These are phyloP conservation scores for Dicrurus megarhynchus DNA, from an alignment of 2,113 vertebrate genomes.

Conservation along the genomic window DNA sequence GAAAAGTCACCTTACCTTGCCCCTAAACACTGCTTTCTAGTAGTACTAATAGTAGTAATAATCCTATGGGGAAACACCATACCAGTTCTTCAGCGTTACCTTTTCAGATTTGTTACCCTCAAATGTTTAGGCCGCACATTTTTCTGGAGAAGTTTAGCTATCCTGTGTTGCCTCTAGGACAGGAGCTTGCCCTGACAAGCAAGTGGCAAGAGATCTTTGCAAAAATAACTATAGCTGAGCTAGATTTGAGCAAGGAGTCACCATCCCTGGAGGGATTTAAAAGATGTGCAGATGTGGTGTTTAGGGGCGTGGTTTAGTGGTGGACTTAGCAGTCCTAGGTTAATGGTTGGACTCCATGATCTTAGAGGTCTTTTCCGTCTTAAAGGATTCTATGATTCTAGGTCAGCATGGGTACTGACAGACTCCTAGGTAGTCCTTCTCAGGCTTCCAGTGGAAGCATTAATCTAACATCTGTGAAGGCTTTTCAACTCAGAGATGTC, in stretches of 20 bases:
- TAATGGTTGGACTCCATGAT: neutral
- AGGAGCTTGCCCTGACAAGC: neutral
- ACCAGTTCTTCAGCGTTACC: neutral
- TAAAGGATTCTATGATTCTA: neutral
- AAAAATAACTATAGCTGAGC: neutral
- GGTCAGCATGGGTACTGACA: neutral
- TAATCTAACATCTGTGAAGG: neutral
- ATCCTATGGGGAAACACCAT: neutral
- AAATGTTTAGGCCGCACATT: neutral
- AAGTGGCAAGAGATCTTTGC: neutral
- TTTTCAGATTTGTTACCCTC: neutral
- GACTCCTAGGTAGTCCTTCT: neutral
- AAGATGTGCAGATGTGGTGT: accelerated
- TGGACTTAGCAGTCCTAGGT: neutral
- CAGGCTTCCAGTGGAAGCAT: neutral
- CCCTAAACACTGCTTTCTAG: neutral
- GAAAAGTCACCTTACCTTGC: neutral
- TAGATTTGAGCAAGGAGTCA: neutral
- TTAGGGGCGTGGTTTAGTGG: neutral
- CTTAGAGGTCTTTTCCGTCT: neutral
- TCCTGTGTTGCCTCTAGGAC: neutral
- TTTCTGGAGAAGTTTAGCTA: neutral
- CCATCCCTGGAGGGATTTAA: neutral
- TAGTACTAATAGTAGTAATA: too few species aligned
- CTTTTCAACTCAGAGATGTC: neutral